These are phyloP conservation scores for Brachirus orientalis DNA, from an alignment of 2,113 vertebrate species.

Conservation along the genomic window DNA sequence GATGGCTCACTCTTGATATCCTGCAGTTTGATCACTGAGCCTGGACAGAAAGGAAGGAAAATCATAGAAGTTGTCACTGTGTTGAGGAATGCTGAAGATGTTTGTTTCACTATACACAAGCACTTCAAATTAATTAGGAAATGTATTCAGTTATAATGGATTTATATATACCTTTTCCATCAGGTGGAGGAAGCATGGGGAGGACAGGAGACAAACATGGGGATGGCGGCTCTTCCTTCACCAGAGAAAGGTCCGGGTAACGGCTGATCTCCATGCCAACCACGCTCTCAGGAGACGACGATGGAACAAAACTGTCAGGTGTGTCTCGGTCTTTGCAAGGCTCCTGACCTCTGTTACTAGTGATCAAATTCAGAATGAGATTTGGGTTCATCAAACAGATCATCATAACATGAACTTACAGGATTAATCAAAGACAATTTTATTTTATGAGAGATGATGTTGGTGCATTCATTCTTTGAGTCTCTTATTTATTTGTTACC, in stretches of 20 bases:
- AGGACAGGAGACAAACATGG: slow-evolving; percentile 92
- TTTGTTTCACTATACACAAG: too few species aligned
- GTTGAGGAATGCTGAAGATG: neutral
- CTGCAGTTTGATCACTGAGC: slow-evolving; percentile 85
- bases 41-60: slow-evolving; percentile 64
- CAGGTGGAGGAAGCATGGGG: slow-evolving; percentile 90
- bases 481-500: slow-evolving; percentile 73
- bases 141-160: neutral
- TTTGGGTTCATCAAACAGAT: neutral
- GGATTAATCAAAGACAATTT: neutral
- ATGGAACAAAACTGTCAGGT: slow-evolving; percentile 96
- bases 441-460: neutral
- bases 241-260: slow-evolving; percentile 91
- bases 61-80: neutral
- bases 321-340: slow-evolving; percentile 90
- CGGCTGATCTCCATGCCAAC: slow-evolving; percentile 92
- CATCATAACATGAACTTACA: neutral
- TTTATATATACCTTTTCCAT: slow-evolving; percentile 86
- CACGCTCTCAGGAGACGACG: slow-evolving; percentile 97
- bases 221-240: slow-evolving; percentile 94
- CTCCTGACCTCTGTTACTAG: slow-evolving; percentile 87
- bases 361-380: neutral
- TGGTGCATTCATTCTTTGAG: neutral
- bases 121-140: slow-evolving; percentile 7
- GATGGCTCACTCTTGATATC: slow-evolving; percentile 90